These are phyloP conservation scores for Leptinotarsa haldemani DNA, from an alignment of 2,888 invertebrate genomes.

Conservation along the genomic window DNA sequence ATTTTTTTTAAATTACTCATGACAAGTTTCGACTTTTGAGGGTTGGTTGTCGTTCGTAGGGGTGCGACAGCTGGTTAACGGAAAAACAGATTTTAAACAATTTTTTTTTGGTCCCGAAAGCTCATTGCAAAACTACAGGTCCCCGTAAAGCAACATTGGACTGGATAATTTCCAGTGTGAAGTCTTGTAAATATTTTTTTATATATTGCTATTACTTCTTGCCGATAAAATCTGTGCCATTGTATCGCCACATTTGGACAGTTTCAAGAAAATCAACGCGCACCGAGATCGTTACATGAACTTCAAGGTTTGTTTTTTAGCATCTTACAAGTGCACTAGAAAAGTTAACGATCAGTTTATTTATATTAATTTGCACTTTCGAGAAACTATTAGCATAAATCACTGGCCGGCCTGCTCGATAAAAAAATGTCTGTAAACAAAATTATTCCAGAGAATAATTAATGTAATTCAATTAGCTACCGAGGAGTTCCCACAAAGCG, in stretches of 20 bases:
- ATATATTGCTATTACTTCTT: constrained; percentile 14
- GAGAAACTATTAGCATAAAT: constrained; percentile 19
- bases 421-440: constrained; percentile 15
- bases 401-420: not conserved
- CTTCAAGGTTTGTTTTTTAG: constrained; percentile 14
- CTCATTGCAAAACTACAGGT: no score
- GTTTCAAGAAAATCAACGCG: constrained; percentile 9
- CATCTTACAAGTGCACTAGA: constrained; percentile 15
- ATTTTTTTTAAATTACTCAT: no score
- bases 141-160: no score
- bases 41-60: no score
- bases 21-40: no score
- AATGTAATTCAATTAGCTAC: constrained; percentile 16
- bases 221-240: constrained; percentile 5
- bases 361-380: constrained; percentile 17
- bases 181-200: no score
- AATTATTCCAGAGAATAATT: constrained; percentile 16
- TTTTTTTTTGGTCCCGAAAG: no score
- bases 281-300: constrained; percentile 8
- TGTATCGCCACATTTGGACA: constrained; percentile 13
- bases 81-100: no score
- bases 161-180: not conserved
- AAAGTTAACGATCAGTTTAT: constrained; percentile 14
- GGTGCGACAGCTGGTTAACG: no score
- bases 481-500: constrained; percentile 36